Conservation (phyloP, 2,888 invertebrate species). For the Heliconius aoede region DNA sequence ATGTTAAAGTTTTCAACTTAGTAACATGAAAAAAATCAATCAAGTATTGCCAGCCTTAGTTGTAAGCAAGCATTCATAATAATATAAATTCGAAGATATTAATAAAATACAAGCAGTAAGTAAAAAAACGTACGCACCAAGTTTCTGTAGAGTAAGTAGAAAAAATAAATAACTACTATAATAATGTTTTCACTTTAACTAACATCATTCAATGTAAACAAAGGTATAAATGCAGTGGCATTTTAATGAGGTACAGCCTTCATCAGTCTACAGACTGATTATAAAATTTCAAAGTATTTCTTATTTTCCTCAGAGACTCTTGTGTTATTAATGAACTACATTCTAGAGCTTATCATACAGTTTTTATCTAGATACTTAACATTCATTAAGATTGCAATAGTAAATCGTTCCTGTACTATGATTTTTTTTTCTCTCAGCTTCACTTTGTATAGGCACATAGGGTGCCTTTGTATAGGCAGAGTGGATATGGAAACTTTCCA, state of each 20-base stretch:
- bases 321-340: slow-evolving; percentile 15
- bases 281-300: slow-evolving; percentile 26
- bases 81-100: no score
- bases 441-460: no score
- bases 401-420: background rate
- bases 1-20: background rate
- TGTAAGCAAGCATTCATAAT: background rate
- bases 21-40: background rate
- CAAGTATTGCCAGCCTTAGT: background rate
- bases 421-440: no score
- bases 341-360: slow-evolving; percentile 2
- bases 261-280: background rate
- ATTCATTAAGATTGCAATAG: background rate
- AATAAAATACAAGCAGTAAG: background rate
- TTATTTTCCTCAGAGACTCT: slow-evolving; percentile 30
- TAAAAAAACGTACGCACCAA: background rate
- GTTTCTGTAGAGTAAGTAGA: background rate
- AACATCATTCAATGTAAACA: slow-evolving; percentile 7
- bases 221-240: slow-evolving; percentile 2
- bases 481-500: no score
- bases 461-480: no score
- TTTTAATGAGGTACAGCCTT: slow-evolving; percentile 26
- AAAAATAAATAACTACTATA: background rate
- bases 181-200: background rate
- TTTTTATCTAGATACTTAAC: background rate